Evolutionary conservation across 2,113 vertebrate species (phyloP).

Genomic region (Peucedramus taeniatus): DNA sequence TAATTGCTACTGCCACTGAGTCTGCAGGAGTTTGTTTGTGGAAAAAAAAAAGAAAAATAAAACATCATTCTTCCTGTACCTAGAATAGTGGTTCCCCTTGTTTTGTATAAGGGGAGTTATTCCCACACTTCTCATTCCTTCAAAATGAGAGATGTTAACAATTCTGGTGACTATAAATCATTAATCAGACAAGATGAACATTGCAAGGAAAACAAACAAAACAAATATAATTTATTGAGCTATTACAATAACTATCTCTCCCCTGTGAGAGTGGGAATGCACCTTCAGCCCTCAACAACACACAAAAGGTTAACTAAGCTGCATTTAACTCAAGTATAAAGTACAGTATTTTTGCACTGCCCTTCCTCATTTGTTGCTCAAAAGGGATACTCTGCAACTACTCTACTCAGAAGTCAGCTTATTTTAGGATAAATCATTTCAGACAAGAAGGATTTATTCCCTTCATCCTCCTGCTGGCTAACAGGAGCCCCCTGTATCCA

Average conservation of each 20-base stretch:
- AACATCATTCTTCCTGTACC: background rate
- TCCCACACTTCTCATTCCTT: background rate
- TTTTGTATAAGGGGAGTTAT: background rate
- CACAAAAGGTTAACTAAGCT: background rate
- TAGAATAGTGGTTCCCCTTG: background rate
- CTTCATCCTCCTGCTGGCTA: background rate
- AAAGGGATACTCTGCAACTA: background rate
- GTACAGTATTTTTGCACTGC: background rate
- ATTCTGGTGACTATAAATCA: background rate
- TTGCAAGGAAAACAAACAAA: background rate
- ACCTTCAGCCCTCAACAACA: background rate
- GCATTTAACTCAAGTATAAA: background rate
- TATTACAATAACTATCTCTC: background rate
- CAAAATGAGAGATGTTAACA: background rate
- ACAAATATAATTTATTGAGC: background rate
- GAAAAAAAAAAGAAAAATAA: background rate
- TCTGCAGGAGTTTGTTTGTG: background rate
- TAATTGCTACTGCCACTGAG: background rate
- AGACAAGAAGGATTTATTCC: background rate
- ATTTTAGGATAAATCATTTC: background rate
- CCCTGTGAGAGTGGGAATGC: background rate
- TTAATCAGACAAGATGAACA: background rate
- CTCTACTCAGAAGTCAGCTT: background rate
- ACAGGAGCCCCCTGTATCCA: background rate
- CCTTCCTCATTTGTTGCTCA: background rate